These are phyloP conservation scores for Drymodes brunneopygia DNA, from an alignment of 2,113 vertebrate genomes.

Conservation along the genomic window DNA sequence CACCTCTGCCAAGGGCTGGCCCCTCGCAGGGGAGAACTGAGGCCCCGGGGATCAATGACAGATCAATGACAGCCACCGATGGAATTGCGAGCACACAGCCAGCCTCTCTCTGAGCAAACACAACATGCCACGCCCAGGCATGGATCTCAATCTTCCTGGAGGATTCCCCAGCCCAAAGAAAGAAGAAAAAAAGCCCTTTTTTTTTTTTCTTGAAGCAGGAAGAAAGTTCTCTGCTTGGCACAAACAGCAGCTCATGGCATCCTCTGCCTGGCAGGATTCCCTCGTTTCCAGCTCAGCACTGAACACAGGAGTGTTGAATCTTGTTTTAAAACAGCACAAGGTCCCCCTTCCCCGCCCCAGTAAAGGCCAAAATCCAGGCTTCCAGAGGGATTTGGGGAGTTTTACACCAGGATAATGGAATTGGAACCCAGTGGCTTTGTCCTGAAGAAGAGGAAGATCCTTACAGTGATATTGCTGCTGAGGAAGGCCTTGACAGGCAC, in stretches of 20 bases:
- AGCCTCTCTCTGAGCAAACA: slow-evolving; percentile 49
- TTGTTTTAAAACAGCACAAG: slow-evolving; percentile 24
- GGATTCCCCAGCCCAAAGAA: slow-evolving; percentile 2
- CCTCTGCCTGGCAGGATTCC: background rate
- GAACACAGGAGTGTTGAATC: background rate
- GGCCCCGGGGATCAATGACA: background rate
- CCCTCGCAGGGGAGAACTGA: background rate
- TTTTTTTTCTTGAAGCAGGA: background rate
- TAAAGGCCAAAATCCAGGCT: background rate
- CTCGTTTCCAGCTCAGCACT: slow-evolving; percentile 29
- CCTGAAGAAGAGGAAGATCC: background rate
- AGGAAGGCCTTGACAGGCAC: background rate
- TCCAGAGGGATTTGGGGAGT: background rate
- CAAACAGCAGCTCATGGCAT: background rate
- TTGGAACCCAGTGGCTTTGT: background rate
- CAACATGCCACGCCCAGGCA: background rate
- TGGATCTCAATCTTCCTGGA: background rate
- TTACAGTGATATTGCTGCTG: background rate
- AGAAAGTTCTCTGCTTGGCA: background rate
- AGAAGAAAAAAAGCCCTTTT: background rate
- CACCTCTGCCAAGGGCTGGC: slow-evolving; percentile 11
- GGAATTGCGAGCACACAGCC: slow-evolving; percentile 62
- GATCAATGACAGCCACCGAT: slow-evolving; percentile 45
- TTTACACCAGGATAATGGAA: background rate
- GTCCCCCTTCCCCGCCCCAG: background rate